phyloP scores from a whole-genome alignment of 2,888 invertebrate species.

The Pristionchus fissidentatus region DNA sequence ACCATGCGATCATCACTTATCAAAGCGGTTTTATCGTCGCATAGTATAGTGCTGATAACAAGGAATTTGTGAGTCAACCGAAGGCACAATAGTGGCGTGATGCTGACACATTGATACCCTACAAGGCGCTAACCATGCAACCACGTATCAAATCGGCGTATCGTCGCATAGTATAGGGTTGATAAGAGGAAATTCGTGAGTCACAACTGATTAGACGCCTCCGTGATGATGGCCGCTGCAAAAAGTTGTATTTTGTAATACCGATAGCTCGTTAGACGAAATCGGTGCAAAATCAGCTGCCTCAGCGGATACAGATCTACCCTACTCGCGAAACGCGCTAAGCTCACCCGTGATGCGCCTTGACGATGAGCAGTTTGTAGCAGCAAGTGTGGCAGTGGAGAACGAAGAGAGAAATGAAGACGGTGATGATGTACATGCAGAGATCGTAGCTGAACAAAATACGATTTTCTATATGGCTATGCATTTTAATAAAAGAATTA shows the following conservation, averaged over 20 bases:
- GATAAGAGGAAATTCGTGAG: background rate
- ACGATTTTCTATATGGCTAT: background rate
- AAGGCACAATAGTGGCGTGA: background rate
- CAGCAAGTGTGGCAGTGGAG: slow-evolving; percentile 21
- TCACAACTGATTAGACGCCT: background rate
- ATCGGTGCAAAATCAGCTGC: no score
- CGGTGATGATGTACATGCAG: background rate
- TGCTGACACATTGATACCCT: no score
- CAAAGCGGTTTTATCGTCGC: background rate
- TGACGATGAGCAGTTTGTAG: slow-evolving; percentile 34
- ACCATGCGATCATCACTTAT: no score
- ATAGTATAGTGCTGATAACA: background rate
- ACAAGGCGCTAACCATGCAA: no score
- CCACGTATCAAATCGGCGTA: background rate
- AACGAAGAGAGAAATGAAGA: background rate
- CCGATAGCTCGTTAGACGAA: background rate
- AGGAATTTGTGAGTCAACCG: background rate
- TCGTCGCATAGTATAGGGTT: background rate
- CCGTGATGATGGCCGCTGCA: background rate
- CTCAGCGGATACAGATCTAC: no score
- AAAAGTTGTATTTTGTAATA: background rate
- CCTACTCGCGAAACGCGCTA: background rate
- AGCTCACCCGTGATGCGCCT: slow-evolving; percentile 16
- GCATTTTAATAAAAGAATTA: background rate
- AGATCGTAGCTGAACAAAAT: background rate